A percentile compares a stretch with the other conserved stretches of the same genome.
Evolutionary conservation across 2,888 invertebrate species (phyloP).

Genomic region (Chrysina gloriosa): DNA sequence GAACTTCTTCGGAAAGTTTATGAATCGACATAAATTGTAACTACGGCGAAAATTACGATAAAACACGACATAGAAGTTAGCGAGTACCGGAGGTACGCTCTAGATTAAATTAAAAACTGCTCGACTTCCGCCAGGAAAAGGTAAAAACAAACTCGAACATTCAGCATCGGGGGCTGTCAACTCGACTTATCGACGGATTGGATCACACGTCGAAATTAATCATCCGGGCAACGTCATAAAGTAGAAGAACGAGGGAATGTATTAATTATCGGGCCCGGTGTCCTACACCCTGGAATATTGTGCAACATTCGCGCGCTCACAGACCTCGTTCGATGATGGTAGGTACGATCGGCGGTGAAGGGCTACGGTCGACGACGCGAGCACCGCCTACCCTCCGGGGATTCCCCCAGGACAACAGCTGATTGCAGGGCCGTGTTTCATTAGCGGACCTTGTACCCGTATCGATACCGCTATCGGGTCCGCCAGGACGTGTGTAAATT

Average conservation of each 20-base stretch:
- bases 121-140: too few relatives aligned
- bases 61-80: too few relatives aligned
- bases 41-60: too few relatives aligned
- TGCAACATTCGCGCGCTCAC: background rate
- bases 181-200: constrained; percentile 7
- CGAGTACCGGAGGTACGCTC: too few relatives aligned
- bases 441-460: constrained; percentile 54
- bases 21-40: too few relatives aligned
- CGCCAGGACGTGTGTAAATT: constrained; percentile 49
- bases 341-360: background rate
- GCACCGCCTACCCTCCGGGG: constrained; percentile 40
- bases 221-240: constrained; percentile 31
- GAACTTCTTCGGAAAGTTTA: too few relatives aligned
- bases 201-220: constrained; percentile 22
- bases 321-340: background rate
- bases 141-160: too few relatives aligned
- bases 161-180: too few relatives aligned
- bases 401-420: constrained; percentile 40
- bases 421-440: constrained; percentile 47
- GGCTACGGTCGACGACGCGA: background rate
- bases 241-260: constrained; percentile 30
- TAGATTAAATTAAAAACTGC: too few relatives aligned
- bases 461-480: constrained; percentile 57
- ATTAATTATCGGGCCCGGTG: constrained; percentile 30
- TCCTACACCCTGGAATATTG: constrained; percentile 36